Conservation (phyloP, 2,113 vertebrate genomes). For the Stigmatopora nigra region DNA sequence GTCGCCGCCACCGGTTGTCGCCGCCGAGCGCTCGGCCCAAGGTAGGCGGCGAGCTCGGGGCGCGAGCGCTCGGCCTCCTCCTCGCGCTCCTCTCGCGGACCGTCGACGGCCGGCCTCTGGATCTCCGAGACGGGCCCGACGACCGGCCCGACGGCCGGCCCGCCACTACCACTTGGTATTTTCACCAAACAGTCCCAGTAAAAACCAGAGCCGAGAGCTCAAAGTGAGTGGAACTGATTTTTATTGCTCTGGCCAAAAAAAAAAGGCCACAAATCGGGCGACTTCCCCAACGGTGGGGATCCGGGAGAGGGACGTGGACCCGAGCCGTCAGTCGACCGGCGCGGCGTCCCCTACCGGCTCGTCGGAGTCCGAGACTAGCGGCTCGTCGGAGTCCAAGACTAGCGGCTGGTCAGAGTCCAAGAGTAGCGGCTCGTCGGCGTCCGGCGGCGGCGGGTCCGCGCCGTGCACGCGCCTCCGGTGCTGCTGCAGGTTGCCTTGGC, state of each 20-base stretch:
- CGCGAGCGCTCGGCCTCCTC: too few relatives aligned
- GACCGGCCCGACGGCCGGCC: slow-evolving; percentile 64
- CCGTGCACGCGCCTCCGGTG: slow-evolving; percentile 53
- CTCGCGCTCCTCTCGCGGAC: slow-evolving; percentile 57
- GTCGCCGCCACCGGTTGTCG: slow-evolving; percentile 92
- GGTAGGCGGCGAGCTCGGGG: slow-evolving; percentile 38
- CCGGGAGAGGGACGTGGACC: too few relatives aligned
- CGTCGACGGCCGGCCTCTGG: slow-evolving; percentile 81
- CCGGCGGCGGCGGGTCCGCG: fast-evolving
- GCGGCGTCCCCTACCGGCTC: slow-evolving; percentile 15
- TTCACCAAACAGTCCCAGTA: background rate
- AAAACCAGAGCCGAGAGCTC: background rate
- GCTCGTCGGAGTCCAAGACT: background rate
- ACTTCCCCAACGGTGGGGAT: too few relatives aligned
- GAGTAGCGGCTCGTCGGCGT: slow-evolving; percentile 22
- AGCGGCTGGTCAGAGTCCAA: slow-evolving; percentile 34
- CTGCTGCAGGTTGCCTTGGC: slow-evolving; percentile 56
- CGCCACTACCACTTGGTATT: too few relatives aligned
- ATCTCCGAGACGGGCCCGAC: slow-evolving; percentile 80
- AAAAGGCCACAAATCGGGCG: too few relatives aligned
- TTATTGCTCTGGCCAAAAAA: too few relatives aligned
- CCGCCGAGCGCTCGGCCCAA: slow-evolving; percentile 87
- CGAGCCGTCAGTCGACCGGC: background rate
- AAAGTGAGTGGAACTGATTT: too few relatives aligned
- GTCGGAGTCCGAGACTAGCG: slow-evolving; percentile 33